These are phyloP conservation scores for Odontocolon sp. DNA, from an alignment of 2,888 invertebrate genomes.

Conservation along the genomic window DNA sequence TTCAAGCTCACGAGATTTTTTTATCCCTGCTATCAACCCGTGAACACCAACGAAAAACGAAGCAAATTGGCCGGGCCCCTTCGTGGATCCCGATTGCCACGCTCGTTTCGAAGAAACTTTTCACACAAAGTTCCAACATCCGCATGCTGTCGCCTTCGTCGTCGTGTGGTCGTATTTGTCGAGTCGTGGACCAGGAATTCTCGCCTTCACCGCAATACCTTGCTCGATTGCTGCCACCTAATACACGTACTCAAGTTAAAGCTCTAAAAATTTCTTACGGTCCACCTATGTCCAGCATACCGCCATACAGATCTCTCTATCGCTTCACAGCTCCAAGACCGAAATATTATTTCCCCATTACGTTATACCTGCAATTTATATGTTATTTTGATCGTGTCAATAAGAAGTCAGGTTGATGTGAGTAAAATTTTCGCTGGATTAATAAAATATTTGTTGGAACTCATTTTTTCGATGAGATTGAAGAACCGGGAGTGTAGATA, in stretches of 20 bases:
- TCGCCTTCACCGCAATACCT: neutral
- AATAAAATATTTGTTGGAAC: too few species aligned
- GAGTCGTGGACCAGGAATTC: neutral
- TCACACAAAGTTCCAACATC: slow-evolving; percentile 34
- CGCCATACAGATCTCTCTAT: too few species aligned
- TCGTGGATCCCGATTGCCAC: slow-evolving; percentile 44
- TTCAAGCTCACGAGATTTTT: slow-evolving; percentile 8
- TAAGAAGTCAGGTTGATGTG: too few species aligned
- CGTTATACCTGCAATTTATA: too few species aligned
- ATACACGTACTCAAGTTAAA: neutral
- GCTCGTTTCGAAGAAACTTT: slow-evolving; percentile 45
- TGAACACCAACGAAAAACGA: slow-evolving; percentile 28
- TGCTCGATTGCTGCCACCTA: neutral
- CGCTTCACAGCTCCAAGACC: too few species aligned
- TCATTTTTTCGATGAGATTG: neutral
- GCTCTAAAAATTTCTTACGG: neutral
- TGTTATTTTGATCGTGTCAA: too few species aligned
- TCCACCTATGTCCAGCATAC: neutral
- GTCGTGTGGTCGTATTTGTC: slow-evolving; percentile 20
- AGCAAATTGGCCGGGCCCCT: slow-evolving; percentile 51
- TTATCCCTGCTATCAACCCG: slow-evolving; percentile 8
- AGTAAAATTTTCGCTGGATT: too few species aligned
- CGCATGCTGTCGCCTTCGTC: slow-evolving; percentile 5
- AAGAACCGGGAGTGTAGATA: neutral
- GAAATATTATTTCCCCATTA: too few species aligned